Evolutionary conservation across 1,140 invertebrate species (phyloP).

Genomic region (Olivierus martensii): DNA sequence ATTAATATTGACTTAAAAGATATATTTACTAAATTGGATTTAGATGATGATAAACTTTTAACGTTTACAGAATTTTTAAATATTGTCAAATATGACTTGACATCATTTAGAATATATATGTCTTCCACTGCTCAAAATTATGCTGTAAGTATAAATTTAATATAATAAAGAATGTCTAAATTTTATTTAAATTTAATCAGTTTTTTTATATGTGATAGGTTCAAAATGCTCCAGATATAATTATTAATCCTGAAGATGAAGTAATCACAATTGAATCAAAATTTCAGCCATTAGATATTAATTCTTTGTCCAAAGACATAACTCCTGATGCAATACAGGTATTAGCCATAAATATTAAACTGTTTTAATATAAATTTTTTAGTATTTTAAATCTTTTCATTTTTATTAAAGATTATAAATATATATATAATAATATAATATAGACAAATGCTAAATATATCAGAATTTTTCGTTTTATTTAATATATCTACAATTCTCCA

Average conservation of each 20-base stretch:
- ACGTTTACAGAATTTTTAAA: slow-evolving; percentile 1
- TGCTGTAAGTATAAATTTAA: neutral
- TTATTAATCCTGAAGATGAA: slow-evolving; percentile 6
- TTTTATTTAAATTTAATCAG: too few species aligned
- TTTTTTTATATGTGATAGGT: slow-evolving; percentile 1
- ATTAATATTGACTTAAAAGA: too few species aligned
- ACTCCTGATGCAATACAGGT: neutral
- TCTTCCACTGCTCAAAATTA: neutral
- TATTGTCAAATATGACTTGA: neutral
- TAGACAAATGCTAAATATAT: too few species aligned
- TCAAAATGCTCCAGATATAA: slow-evolving; percentile 3
- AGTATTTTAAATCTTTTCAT: too few species aligned
- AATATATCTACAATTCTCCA: too few species aligned
- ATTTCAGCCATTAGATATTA: slow-evolving; percentile 6
- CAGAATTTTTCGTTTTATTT: too few species aligned
- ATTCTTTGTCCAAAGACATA: slow-evolving; percentile 4
- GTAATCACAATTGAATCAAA: slow-evolving; percentile 1
- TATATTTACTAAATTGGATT: slow-evolving; percentile 7
- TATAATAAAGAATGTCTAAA: too few species aligned
- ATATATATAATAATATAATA: too few species aligned
- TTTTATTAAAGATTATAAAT: too few species aligned
- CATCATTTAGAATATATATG: too few species aligned
- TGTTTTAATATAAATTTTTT: too few species aligned
- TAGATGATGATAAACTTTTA: slow-evolving; percentile 1
- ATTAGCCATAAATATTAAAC: too few species aligned